These are phyloP conservation scores for Xiphorhynchus erythropygius DNA, from an alignment of 2,797 vertebrate species.

Conservation along the genomic window DNA sequence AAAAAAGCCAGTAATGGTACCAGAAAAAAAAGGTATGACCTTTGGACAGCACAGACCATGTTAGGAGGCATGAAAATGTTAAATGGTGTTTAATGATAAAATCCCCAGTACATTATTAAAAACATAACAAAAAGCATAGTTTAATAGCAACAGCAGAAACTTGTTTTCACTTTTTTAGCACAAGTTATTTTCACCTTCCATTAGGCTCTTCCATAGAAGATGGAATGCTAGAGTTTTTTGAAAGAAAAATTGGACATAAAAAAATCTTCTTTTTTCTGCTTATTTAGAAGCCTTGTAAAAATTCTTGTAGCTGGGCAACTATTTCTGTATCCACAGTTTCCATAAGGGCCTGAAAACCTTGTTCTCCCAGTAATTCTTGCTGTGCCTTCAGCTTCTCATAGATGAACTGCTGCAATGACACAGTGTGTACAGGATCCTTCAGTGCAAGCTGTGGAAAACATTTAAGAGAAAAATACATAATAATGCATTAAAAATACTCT, in stretches of 20 bases:
- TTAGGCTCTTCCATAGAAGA: constrained; percentile 9
- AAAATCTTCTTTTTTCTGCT: constrained; percentile 1
- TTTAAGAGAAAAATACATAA: not conserved
- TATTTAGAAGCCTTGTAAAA: constrained; percentile 87
- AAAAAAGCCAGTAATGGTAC: not conserved
- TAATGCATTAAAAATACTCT: not conserved
- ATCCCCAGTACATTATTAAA: not conserved
- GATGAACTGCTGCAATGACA: constrained; percentile 92
- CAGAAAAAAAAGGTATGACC: not conserved
- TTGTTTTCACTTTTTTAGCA: constrained; percentile 13
- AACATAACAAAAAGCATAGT: not conserved
- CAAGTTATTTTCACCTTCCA: constrained; percentile 36
- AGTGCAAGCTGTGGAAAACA: constrained; percentile 85
- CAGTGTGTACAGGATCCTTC: constrained; percentile 93
- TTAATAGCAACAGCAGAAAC: not conserved
- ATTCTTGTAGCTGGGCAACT: constrained; percentile 92
- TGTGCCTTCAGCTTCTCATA: constrained; percentile 97
- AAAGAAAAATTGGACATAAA: not conserved
- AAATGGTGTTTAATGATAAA: not conserved
- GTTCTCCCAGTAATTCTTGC: constrained; percentile 89
- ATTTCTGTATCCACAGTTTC: constrained; percentile 96
- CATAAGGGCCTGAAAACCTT: constrained; percentile 91
- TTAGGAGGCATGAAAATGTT: not conserved
- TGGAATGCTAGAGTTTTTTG: not conserved
- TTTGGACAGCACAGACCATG: not conserved